These are phyloP conservation scores for Nerophis lumbriciformis DNA, from an alignment of 2,113 vertebrate species.

Conservation along the genomic window DNA sequence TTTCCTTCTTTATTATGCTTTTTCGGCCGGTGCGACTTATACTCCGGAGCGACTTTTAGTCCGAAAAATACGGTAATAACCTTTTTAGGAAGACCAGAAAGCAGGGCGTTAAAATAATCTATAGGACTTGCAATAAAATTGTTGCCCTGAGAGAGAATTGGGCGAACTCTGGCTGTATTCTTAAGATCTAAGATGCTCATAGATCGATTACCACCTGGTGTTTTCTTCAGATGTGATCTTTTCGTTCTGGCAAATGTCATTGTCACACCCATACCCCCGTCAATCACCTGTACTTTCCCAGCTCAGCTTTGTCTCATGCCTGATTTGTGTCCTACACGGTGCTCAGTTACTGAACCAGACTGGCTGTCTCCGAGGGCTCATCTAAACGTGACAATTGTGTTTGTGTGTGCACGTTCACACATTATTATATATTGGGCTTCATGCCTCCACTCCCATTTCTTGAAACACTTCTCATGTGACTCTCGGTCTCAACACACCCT, in stretches of 20 bases:
- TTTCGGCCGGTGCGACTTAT: too few species aligned
- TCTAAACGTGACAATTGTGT: conserved; percentile 20
- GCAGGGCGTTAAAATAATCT: too few species aligned
- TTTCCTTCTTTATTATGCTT: too few species aligned
- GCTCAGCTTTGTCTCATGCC: conserved; percentile 16
- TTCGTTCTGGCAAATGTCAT: conserved; percentile 18
- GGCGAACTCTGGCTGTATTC: too few species aligned
- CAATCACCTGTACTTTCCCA: conserved; percentile 1
- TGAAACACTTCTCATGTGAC: conserved; percentile 46
- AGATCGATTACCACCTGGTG: background rate
- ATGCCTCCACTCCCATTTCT: conserved; percentile 40
- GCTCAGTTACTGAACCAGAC: conserved; percentile 40
- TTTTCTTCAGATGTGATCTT: conserved; percentile 3
- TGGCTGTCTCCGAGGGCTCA: conserved; percentile 47
- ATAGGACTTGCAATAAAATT: too few species aligned
- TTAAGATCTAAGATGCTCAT: background rate
- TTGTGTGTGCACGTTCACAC: background rate
- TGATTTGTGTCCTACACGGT: conserved; percentile 29
- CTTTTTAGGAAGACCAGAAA: too few species aligned
- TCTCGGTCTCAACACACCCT: conserved; percentile 35
- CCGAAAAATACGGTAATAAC: too few species aligned
- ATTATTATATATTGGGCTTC: conserved; percentile 34
- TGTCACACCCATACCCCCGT: conserved; percentile 12
- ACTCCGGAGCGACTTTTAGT: too few species aligned
- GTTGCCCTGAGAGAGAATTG: too few species aligned